phyloP scores from a whole-genome alignment of 2,888 invertebrate genomes.

The Synanthedon vespiformis region DNA sequence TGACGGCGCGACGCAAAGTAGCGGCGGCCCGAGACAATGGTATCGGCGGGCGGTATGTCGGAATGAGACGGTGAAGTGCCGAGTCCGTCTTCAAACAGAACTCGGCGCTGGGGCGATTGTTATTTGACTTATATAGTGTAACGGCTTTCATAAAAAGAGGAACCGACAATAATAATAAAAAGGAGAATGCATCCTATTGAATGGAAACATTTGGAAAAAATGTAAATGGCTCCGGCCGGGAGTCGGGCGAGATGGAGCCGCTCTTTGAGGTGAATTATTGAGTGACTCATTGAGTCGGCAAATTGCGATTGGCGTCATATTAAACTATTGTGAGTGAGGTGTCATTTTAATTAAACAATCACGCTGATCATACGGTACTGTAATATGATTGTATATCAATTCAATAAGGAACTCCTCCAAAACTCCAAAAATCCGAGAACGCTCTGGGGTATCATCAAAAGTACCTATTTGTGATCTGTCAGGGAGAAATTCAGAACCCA shows the following conservation, averaged over 20 bases:
- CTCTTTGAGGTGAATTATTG: too few species aligned
- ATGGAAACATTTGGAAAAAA: slow-evolving; percentile 26
- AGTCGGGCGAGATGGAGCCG: background rate
- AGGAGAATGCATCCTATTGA: slow-evolving; percentile 39
- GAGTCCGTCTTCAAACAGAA: slow-evolving; percentile 46
- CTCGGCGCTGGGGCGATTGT: slow-evolving; percentile 49
- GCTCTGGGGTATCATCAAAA: too few species aligned
- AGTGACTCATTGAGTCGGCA: too few species aligned
- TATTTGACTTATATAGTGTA: slow-evolving; percentile 39
- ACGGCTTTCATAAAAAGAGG: slow-evolving; percentile 28
- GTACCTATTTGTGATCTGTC: too few species aligned
- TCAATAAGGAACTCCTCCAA: too few species aligned
- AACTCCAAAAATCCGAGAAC: too few species aligned
- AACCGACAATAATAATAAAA: slow-evolving; percentile 41
- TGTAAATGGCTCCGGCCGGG: slow-evolving; percentile 19
- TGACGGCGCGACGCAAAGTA: slow-evolving; percentile 40
- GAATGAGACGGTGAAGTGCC: slow-evolving; percentile 34
- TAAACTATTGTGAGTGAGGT: too few species aligned
- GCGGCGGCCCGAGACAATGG: slow-evolving; percentile 32
- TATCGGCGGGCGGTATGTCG: slow-evolving; percentile 28
- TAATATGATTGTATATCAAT: too few species aligned
- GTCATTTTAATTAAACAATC: too few species aligned
- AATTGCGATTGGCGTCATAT: too few species aligned
- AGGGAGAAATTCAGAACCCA: too few species aligned
- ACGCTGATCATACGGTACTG: too few species aligned